Conservation (phyloP, 2,888 invertebrate genomes). For the Metallyticus violacea region DNA sequence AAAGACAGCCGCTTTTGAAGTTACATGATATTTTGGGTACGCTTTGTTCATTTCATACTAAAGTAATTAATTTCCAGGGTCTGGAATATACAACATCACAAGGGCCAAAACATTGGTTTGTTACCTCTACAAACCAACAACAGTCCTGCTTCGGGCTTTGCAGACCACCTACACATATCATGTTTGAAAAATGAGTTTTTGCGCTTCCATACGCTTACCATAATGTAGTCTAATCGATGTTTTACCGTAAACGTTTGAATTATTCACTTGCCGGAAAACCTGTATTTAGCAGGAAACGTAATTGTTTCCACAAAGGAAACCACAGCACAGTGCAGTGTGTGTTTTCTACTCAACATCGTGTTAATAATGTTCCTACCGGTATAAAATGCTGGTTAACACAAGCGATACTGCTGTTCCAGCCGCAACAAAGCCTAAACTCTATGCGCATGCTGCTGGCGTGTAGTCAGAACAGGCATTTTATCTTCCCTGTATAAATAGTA, state of each 20-base stretch:
- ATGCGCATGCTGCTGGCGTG: neutral
- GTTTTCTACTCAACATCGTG: neutral
- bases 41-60: neutral
- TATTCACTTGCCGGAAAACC: neutral
- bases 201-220: neutral
- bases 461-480: no score
- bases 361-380: neutral
- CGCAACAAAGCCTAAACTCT: neutral
- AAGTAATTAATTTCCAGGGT: neutral
- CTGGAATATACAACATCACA: neutral
- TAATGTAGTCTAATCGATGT: neutral
- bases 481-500: no score
- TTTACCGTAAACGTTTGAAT: neutral
- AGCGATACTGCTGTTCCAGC: neutral
- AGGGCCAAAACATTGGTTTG: neutral
- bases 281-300: neutral
- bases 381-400: neutral
- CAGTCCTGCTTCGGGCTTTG: neutral
- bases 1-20: no score
- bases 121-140: no score
- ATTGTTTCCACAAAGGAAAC: neutral
- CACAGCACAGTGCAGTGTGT: neutral
- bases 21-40: neutral
- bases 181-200: neutral
- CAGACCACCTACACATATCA: neutral